phyloP scores from a whole-genome alignment of 2,113 vertebrate species.

The Mixornis gularis region DNA sequence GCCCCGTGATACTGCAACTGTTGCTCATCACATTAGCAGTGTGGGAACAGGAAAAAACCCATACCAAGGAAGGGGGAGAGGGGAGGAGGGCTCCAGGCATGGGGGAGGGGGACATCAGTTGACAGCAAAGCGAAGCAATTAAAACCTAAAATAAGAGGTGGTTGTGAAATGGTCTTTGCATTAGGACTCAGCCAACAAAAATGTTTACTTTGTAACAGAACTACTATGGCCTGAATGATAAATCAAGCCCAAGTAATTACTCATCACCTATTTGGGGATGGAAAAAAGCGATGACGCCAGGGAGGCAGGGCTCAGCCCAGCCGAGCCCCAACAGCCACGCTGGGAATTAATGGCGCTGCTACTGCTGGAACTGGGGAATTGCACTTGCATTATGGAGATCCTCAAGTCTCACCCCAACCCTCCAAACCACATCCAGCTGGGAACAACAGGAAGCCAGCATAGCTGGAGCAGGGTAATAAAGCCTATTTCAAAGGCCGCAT shows the following conservation, averaged over 20 bases:
- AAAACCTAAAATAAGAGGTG: constrained; percentile 68
- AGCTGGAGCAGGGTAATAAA: not conserved
- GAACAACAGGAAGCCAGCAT: not conserved
- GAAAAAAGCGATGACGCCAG: constrained; percentile 12
- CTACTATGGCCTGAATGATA: constrained; percentile 53
- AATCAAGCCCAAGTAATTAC: constrained; percentile 61
- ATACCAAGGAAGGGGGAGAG: not conserved
- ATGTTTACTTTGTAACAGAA: constrained; percentile 62
- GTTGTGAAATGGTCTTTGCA: constrained; percentile 56
- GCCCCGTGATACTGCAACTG: constrained; percentile 49
- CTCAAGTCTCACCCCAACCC: not conserved
- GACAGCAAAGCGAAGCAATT: constrained; percentile 56
- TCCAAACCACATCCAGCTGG: not conserved
- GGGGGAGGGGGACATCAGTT: constrained; percentile 43
- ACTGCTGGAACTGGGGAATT: constrained; percentile 31
- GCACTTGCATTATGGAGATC: not conserved
- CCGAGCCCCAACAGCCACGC: not conserved
- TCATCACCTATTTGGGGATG: constrained; percentile 60
- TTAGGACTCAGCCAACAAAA: constrained; percentile 54
- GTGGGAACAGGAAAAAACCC: constrained; percentile 51
- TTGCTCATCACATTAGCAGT: constrained; percentile 53
- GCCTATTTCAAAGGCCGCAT: not conserved
- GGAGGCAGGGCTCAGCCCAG: not conserved
- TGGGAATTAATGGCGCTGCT: not conserved
- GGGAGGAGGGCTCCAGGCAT: not conserved